Evolutionary conservation across 2,888 invertebrate species (phyloP), one percentile per base, ranked within the genome.

Genomic region (Furcula furcula): DNA sequence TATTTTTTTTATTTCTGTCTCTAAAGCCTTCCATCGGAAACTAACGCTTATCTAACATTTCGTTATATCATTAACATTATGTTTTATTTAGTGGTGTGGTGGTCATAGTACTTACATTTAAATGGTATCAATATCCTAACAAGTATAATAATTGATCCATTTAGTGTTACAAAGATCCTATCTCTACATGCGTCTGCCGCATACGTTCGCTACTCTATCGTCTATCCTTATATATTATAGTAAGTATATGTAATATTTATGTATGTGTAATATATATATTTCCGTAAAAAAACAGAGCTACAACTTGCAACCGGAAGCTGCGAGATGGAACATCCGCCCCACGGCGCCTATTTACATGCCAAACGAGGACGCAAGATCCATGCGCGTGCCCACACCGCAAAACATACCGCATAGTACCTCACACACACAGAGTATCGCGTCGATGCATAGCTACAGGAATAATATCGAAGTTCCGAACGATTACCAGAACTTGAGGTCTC

Each of bases 401-500:
- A 85, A 76, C 43, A 77, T 88, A 38, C 88, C 88, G 4, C 88
- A 87, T 56, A 85, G 85, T 44, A 73, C 87, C 3, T 88, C 89
- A 1, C 89, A 89, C 53, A 81, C 89, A 22, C 88, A 89, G 54
- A 89, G 89, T 57, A 89, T 89, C 38, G 88, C 89, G 6, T 89
- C 89, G 22, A 89, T 89, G 85, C 89, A 89, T 74, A 89, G 87
- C 85, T 85, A 82, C 78, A 76, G 85, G 65, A 85, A 79, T 60
- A 87, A 83, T 72, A 85, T 88, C 31, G 88, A 87, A 64, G 76
- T 84, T 38, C 88, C 88, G 34, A 85, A 75, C 59, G 89, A 89
- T 51, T 89, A 89, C 71, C 89, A 87, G 70, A 88, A 87, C 47
- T 70, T 85, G 53, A 73, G 89, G 40, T 88, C 89, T 49, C 83